phyloP scores from a whole-genome alignment of 1,140 invertebrate genomes.

The Drosophila tristis region DNA sequence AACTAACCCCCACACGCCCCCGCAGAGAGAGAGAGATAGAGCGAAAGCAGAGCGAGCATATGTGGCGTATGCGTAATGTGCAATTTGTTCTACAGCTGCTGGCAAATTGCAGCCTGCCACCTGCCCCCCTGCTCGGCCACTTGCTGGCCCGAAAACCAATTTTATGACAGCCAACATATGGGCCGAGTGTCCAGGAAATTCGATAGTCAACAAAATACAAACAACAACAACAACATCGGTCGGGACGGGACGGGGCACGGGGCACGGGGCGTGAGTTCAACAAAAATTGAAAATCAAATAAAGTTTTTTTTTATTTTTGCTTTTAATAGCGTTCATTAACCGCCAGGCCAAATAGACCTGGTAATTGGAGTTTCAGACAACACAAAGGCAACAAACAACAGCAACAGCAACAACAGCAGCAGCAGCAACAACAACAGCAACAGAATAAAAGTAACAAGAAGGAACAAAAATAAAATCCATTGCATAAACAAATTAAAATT shows the following conservation, averaged over 20 bases:
- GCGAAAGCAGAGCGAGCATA: slow-evolving; percentile 14
- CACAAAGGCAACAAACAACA: slow-evolving; percentile 35
- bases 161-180: slow-evolving; percentile 70
- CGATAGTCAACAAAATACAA: slow-evolving; percentile 55
- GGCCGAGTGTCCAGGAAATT: slow-evolving; percentile 47
- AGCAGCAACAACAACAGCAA: neutral
- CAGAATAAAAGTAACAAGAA: too few relatives aligned
- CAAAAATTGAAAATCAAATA: slow-evolving; percentile 45
- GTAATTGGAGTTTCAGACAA: slow-evolving; percentile 64
- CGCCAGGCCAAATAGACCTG: slow-evolving; percentile 56
- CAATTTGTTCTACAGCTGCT: slow-evolving; percentile 77
- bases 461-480: slow-evolving; percentile 10
- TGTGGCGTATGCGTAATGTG: slow-evolving; percentile 76
- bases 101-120: slow-evolving; percentile 62
- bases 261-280: too few relatives aligned
- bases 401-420: neutral
- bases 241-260: too few relatives aligned
- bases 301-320: slow-evolving; percentile 35
- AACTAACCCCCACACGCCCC: neutral
- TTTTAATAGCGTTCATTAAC: slow-evolving; percentile 76
- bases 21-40: neutral
- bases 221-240: slow-evolving; percentile 8
- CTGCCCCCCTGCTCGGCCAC: slow-evolving; percentile 4
- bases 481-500: slow-evolving; percentile 81
- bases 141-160: slow-evolving; percentile 43